Evolutionary conservation across 2,888 invertebrate species (phyloP).

Genomic region (Euplagia quadripunctaria): DNA sequence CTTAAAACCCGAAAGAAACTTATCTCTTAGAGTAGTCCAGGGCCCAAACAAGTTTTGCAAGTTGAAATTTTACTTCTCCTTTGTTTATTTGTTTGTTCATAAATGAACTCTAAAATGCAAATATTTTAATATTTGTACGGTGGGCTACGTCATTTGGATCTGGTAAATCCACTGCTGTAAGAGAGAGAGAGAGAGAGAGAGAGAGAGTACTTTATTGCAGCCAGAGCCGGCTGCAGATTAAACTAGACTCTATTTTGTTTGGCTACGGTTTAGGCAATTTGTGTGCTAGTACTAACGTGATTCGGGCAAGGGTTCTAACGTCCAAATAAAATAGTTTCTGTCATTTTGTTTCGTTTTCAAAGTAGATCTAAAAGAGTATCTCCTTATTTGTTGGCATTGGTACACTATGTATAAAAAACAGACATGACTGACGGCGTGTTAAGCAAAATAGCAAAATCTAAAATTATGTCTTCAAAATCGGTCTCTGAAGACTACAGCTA

Average conservation of each 20-base stretch:
- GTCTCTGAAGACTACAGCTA: too few species aligned
- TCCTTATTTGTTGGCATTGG: background rate
- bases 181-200: conserved; percentile 9
- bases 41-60: conserved; percentile 13
- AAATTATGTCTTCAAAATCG: too few species aligned
- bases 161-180: conserved; percentile 1
- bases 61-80: conserved; percentile 8
- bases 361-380: background rate
- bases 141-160: conserved; percentile 3
- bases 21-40: conserved; percentile 2
- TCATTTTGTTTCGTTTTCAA: background rate
- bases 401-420: background rate
- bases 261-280: conserved; percentile 19
- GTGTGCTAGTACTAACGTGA: conserved; percentile 7
- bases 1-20: background rate
- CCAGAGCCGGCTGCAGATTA: conserved; percentile 21
- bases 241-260: conserved; percentile 25
- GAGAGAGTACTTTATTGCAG: conserved; percentile 30
- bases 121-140: conserved; percentile 26
- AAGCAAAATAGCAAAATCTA: too few species aligned
- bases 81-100: conserved; percentile 24
- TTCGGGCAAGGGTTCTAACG: background rate
- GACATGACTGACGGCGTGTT: too few species aligned
- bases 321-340: background rate
- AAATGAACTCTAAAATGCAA: conserved; percentile 29